Evolutionary conservation across 92 coral and sea anemone species (phyloP).

Genomic region (Hydrozoanthus gracilis): DNA sequence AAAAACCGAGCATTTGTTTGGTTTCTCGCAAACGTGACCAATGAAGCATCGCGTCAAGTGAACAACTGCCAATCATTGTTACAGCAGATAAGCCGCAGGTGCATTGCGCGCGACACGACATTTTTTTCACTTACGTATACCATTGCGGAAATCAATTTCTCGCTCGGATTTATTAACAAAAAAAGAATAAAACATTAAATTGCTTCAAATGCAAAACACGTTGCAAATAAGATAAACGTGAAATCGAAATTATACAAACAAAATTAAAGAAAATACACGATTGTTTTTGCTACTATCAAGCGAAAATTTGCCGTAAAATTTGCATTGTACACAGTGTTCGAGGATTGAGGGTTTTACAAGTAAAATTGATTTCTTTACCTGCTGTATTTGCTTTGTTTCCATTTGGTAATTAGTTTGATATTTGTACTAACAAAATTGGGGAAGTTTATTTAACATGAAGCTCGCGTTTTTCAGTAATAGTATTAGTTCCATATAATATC

Average conservation of each 20-base stretch:
- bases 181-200: not conserved
- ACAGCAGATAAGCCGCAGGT: conserved; percentile 38
- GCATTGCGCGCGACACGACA: not conserved
- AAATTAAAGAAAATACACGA: not conserved
- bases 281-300: not conserved
- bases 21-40: conserved; percentile 52
- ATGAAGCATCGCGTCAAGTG: conserved; percentile 40
- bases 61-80: conserved; percentile 38
- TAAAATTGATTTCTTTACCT: conserved; percentile 19
- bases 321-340: not conserved
- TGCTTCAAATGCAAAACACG: not conserved
- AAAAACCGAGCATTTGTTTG: conserved; percentile 28
- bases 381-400: not conserved
- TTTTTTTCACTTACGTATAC: not conserved
- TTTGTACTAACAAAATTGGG: not conserved
- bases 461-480: too few species aligned
- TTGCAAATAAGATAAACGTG: not conserved
- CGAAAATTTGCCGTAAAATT: not conserved
- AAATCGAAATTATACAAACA: conserved; percentile 8
- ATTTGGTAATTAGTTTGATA: conserved; percentile 13
- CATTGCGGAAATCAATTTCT: conserved; percentile 12
- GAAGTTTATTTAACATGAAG: not conserved
- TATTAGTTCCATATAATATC: too few species aligned
- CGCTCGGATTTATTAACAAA: conserved; percentile 2
- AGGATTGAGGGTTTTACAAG: not conserved